These are phyloP conservation scores for human DNA, from an alignment of 2,113 vertebrate species.

Conservation along the genomic window GRCh38 chrX:17440501-17441000, in stretches of 20 bases:
- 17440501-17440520: background rate
- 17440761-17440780: conserved; percentile 55
- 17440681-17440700: conserved; percentile 67
- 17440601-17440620: conserved; percentile 36
- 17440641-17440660: conserved; percentile 62
- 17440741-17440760: conserved; percentile 67
- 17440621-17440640: conserved; percentile 62
- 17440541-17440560: background rate
- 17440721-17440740: conserved; percentile 46
- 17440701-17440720: conserved; percentile 58
- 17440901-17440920: conserved; percentile 45
- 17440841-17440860: conserved; percentile 39
- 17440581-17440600: background rate
- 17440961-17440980: background rate
- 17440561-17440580: background rate
- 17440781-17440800: conserved; percentile 37
- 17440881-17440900: background rate
- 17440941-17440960: background rate
- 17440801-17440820: conserved; percentile 58
- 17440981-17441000: background rate
- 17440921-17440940: background rate
- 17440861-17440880: conserved; percentile 37
- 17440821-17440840: conserved; percentile 30
- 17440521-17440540: conserved; percentile 14
- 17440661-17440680: conserved; percentile 18